Evolutionary conservation across 2,888 invertebrate genomes (phyloP).

Genomic region (Psococerastis gibbosa): DNA sequence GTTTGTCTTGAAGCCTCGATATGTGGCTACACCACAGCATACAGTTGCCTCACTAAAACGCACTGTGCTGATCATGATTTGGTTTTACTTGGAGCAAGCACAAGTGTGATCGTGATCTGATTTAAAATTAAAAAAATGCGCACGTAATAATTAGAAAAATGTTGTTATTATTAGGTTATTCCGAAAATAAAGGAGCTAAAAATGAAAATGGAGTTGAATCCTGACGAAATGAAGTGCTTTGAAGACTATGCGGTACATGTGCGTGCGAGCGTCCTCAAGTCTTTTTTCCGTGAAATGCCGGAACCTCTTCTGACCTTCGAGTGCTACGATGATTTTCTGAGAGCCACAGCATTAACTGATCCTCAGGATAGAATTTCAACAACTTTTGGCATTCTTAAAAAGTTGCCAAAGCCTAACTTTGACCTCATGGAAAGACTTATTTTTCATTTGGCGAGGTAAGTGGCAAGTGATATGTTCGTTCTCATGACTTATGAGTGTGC

Average conservation of each 20-base stretch:
- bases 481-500: neutral
- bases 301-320: slow-evolving; percentile 86
- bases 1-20: neutral
- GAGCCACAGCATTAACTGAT: slow-evolving; percentile 69
- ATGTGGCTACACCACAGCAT: neutral
- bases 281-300: slow-evolving; percentile 80
- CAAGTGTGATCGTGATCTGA: too few species aligned
- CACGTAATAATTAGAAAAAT: too few species aligned
- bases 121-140: too few species aligned
- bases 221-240: slow-evolving; percentile 46
- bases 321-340: slow-evolving; percentile 83
- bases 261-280: slow-evolving; percentile 70
- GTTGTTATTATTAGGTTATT: slow-evolving; percentile 20
- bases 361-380: slow-evolving; percentile 64
- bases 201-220: slow-evolving; percentile 49
- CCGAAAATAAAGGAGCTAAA: slow-evolving; percentile 65
- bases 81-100: too few species aligned
- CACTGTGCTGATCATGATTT: too few species aligned
- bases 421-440: slow-evolving; percentile 80
- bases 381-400: slow-evolving; percentile 68
- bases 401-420: slow-evolving; percentile 74
- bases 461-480: too few species aligned
- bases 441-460: slow-evolving; percentile 64
- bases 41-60: too few species aligned
- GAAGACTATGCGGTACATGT: slow-evolving; percentile 77